Conservation (phyloP, 2,113 vertebrate genomes). For the Plestiodon gilberti region DNA sequence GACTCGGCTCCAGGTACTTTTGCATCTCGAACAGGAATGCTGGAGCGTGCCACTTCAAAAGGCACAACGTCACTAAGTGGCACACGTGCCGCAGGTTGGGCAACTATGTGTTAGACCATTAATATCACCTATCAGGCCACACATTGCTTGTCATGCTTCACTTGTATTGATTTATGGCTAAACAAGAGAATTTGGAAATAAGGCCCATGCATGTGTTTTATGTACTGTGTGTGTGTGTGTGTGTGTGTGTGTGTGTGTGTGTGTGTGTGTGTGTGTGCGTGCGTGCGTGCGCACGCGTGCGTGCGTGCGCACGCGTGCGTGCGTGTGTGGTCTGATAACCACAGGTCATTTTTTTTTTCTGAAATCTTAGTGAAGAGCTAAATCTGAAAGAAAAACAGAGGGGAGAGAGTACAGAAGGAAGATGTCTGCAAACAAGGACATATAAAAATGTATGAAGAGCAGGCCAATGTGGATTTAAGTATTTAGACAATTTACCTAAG, state of each 20-base stretch:
- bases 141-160: conserved; percentile 77
- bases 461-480: conserved; percentile 34
- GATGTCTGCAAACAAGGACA: conserved; percentile 22
- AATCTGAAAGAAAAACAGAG: neutral
- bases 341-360: conserved; percentile 40
- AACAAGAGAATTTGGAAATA: conserved; percentile 58
- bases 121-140: conserved; percentile 70
- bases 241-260: conserved; percentile 23
- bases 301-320: conserved; percentile 1
- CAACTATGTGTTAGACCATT: conserved; percentile 67
- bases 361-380: neutral
- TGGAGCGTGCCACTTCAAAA: too few relatives aligned
- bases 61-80: too few relatives aligned
- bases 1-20: too few relatives aligned
- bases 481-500: conserved; percentile 59
- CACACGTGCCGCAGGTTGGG: too few relatives aligned
- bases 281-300: too few relatives aligned
- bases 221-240: conserved; percentile 18
- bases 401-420: neutral
- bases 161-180: conserved; percentile 72
- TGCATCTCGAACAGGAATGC: too few relatives aligned
- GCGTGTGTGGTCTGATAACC: neutral
- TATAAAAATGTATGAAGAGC: conserved; percentile 47
- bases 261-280: neutral
- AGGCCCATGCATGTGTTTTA: conserved; percentile 61